Base-by-base conservation (phyloP, 2,797 vertebrate species). In the Paedocypris micromegethes region DNA sequence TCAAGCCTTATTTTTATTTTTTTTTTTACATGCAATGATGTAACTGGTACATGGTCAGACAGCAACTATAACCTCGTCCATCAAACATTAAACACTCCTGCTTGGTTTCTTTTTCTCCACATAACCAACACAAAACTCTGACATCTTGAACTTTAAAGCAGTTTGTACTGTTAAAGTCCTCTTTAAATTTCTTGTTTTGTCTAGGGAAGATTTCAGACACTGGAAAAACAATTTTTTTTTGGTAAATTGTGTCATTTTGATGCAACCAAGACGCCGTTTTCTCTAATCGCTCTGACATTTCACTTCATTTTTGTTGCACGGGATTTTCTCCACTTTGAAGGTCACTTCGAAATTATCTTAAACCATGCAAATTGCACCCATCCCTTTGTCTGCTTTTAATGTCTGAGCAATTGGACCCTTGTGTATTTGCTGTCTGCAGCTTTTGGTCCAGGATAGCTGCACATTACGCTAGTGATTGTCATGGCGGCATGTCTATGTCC, bases 251-350 rank as follows among this genome's bases (percentile, higher is more conserved):
- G 75, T 57, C 56, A 77, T 87, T 76, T 72, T 81, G 55, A 46
- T 79, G 64, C 49, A 68, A 68, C 81, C 73, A 80, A 79, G 74
- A 68, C 72, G 75, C 78, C 76, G 68, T 84, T 78, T 82, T 76
- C 76, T 65, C 68, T 64, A 86, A 84, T 84, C 72, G 66, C 80
- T 77, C 77, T 90, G 90, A 88, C 88, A 90, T 90, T 90, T 88
- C 72, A 82, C 75, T 81, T 77, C 78, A 84, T 87, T 81, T 88
- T 87, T 86, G 81, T 86, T 88, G 85, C 76, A 55, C 75, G 72
- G 78, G 80, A 70, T 86, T 82, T 71, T 74, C 52, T 75, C 68
- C 78, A 75, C 80, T 86, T 83, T 87, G 88, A 91, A 89, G 89
- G 88, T 90, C 90, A 90, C 72, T 74, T 62, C 73, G 53, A 85